Conservation (phyloP, 2,113 vertebrate species). For the Telmatochromis sp. region DNA sequence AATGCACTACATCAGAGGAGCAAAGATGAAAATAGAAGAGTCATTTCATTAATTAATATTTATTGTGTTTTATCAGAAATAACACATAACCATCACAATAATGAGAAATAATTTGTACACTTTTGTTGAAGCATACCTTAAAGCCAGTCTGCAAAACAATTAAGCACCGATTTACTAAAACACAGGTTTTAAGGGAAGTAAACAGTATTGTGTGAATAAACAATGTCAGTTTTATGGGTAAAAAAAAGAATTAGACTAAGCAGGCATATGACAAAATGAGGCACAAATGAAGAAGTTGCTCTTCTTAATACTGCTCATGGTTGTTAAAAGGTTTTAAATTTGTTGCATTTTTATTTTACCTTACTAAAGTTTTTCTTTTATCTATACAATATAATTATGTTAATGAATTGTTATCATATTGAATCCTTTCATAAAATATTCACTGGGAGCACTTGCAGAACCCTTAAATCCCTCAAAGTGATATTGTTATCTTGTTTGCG, state of each 20-base stretch:
- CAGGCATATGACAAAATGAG: not conserved
- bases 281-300: not conserved
- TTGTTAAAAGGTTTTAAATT: not conserved
- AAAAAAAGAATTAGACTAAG: not conserved
- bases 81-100: not conserved
- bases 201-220: not conserved
- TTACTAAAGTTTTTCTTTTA: not conserved
- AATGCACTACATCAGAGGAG: not conserved
- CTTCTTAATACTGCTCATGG: not conserved
- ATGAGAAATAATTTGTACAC: not conserved
- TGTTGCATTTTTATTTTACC: not conserved
- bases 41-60: not conserved
- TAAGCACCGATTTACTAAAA: not conserved
- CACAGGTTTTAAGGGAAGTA: not conserved
- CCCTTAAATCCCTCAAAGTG: not conserved
- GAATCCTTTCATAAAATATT: not conserved
- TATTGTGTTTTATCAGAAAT: not conserved
- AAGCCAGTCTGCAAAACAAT: not conserved
- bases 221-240: not conserved
- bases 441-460: not conserved
- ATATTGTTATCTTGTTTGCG: not conserved
- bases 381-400: not conserved
- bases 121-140: not conserved
- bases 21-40: not conserved
- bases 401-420: not conserved